These are phyloP conservation scores for Trichechus manatus DNA, from an alignment of 2,113 vertebrate genomes.

Conservation along the genomic window DNA sequence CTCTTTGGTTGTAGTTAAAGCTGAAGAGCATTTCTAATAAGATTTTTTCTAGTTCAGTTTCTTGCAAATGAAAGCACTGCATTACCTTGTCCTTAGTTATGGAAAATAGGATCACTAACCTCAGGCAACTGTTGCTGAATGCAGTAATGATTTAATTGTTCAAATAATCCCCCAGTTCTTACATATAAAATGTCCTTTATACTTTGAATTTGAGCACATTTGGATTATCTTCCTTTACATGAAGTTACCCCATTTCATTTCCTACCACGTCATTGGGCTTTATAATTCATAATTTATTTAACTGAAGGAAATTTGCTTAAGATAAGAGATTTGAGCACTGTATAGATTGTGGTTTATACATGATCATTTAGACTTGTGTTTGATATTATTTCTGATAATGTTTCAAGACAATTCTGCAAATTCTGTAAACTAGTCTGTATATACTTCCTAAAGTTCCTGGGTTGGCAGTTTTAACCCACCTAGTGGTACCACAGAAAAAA, in stretches of 20 bases:
- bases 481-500: neutral
- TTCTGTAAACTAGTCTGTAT: neutral
- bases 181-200: neutral
- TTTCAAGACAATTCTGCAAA: neutral
- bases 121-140: conserved; percentile 21
- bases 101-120: conserved; percentile 48
- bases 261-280: neutral
- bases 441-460: neutral
- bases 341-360: neutral
- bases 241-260: neutral
- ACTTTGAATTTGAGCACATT: neutral
- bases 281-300: conserved; percentile 14
- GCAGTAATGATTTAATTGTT: conserved; percentile 46
- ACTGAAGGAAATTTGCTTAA: conserved; percentile 29
- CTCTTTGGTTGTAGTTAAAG: conserved; percentile 55
- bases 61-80: conserved; percentile 59
- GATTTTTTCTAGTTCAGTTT: conserved; percentile 66
- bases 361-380: neutral
- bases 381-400: conserved; percentile 26
- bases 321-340: neutral
- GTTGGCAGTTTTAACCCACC: neutral
- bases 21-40: conserved; percentile 49
- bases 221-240: neutral
- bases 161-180: neutral
- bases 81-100: conserved; percentile 47